These are phyloP conservation scores for Diglossa cyanea DNA, from an alignment of 2,797 vertebrate genomes.

Conservation along the genomic window DNA sequence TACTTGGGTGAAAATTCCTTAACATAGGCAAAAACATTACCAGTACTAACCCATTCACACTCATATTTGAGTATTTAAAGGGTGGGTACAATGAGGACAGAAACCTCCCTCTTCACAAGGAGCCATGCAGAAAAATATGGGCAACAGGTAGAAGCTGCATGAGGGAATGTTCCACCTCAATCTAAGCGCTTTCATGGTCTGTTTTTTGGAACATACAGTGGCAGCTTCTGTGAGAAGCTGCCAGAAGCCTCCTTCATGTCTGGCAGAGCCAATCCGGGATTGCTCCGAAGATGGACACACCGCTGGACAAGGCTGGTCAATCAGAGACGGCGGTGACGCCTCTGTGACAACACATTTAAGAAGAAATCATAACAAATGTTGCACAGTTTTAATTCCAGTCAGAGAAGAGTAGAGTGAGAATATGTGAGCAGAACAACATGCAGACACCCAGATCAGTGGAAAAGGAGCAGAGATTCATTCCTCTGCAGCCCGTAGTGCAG, in stretches of 20 bases:
- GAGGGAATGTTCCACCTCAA: not conserved
- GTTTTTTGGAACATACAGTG: not conserved
- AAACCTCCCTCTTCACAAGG: not conserved
- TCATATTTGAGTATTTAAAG: not conserved
- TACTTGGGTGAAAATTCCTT: not conserved
- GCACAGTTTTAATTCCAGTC: not conserved
- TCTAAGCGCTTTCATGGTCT: not conserved
- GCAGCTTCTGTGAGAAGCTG: not conserved
- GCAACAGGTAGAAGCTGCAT: not conserved
- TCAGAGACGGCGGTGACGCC: rapidly evolving
- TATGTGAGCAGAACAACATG: not conserved
- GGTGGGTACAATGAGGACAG: not conserved
- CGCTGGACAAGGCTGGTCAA: rapidly evolving
- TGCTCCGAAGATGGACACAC: rapidly evolving
- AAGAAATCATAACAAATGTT: not conserved
- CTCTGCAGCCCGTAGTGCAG: not conserved
- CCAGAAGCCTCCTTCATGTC: not conserved
- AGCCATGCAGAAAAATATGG: not conserved
- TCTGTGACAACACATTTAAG: not conserved
- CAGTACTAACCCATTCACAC: not conserved
- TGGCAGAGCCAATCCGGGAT: not conserved
- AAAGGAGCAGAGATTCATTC: not conserved
- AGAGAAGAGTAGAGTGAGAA: not conserved
- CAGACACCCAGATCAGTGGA: not conserved
- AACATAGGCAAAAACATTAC: not conserved